These are phyloP conservation scores for Acipenser ruthenus DNA, from an alignment of 2,797 vertebrate genomes.

Conservation along the genomic window DNA sequence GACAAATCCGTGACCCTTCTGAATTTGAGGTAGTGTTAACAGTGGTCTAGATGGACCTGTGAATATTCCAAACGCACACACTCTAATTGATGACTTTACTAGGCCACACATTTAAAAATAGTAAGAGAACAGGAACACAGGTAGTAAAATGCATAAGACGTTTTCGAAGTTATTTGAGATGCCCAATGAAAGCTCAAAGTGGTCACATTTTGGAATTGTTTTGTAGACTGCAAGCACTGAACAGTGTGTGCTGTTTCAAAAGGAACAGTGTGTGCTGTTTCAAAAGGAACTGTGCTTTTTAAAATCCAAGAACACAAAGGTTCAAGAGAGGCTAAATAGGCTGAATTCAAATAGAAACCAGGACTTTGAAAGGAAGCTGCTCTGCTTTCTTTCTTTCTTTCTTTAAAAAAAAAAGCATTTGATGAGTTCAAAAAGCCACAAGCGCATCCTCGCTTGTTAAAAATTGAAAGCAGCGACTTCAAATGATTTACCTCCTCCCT, in stretches of 20 bases:
- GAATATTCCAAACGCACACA: background rate
- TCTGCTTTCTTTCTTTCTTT: background rate
- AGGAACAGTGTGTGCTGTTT: background rate
- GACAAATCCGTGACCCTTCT: too few relatives aligned
- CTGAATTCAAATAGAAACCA: background rate
- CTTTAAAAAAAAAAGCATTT: background rate
- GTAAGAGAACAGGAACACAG: too few relatives aligned
- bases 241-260: background rate
- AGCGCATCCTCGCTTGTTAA: background rate
- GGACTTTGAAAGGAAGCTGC: background rate
- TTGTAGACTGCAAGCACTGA: background rate
- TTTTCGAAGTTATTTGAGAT: too few relatives aligned
- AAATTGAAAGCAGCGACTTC: background rate
- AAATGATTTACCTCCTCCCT: background rate
- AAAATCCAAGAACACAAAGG: background rate
- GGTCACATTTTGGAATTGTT: too few relatives aligned
- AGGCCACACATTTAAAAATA: too few relatives aligned
- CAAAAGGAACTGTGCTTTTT: background rate
- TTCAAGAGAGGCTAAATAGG: background rate
- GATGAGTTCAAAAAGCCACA: background rate
- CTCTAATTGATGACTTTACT: background rate
- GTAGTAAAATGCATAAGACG: too few relatives aligned
- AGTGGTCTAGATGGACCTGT: too few relatives aligned
- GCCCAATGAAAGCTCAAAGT: too few relatives aligned
- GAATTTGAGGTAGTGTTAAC: too few relatives aligned